Conservation (phyloP, 64 coral and sea anemone genomes). For the Actinia equina region DNA sequence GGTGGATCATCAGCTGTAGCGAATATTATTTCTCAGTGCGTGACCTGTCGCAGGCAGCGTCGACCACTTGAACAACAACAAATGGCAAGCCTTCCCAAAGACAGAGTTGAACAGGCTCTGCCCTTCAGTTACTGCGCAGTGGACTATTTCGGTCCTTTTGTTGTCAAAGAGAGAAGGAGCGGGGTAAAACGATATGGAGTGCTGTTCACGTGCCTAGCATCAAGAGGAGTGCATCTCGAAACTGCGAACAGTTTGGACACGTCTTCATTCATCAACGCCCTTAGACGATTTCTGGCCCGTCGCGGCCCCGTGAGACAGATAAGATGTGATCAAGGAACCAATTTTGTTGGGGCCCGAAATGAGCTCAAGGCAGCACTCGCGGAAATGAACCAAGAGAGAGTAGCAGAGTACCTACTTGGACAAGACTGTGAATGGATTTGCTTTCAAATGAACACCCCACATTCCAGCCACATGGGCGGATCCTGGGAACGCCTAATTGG, state of each 20-base stretch:
- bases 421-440: constrained; percentile 41
- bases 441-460: constrained; percentile 36
- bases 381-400: constrained; percentile 2
- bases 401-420: constrained; percentile 12
- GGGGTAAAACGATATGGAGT: constrained; percentile 42
- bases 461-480: constrained; percentile 20
- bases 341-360: constrained; percentile 27
- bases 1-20: constrained; percentile 10
- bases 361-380: constrained; percentile 17
- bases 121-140: constrained; percentile 36
- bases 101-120: constrained; percentile 17
- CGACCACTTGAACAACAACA: constrained; percentile 7
- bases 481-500: constrained; percentile 32
- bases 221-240: constrained; percentile 32
- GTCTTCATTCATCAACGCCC: constrained; percentile 39
- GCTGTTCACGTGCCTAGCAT: constrained; percentile 36
- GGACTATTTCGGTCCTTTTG: constrained; percentile 11
- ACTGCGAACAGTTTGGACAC: constrained; percentile 35
- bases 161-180: constrained; percentile 28
- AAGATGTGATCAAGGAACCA: constrained; percentile 22
- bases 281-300: constrained; percentile 3
- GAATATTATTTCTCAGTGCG: background rate
- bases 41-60: background rate
- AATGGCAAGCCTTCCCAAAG: constrained; percentile 23
- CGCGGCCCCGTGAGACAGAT: constrained; percentile 6